phyloP scores from a whole-genome alignment of 2,113 vertebrate genomes.

The Coturnix japonica region DNA sequence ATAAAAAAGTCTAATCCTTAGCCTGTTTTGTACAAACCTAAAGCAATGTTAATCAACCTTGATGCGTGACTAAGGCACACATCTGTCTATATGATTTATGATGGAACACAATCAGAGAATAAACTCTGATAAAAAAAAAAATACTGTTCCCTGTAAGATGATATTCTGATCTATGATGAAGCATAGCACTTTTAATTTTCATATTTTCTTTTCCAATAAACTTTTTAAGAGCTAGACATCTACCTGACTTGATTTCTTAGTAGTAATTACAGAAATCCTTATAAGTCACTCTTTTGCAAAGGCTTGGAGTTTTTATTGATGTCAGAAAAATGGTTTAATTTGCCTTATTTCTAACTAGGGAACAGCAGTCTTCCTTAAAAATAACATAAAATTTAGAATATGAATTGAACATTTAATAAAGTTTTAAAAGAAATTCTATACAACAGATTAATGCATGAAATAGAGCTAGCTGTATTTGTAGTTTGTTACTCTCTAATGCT shows the following conservation, averaged over 20 bases:
- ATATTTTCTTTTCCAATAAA: neutral
- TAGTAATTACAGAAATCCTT: neutral
- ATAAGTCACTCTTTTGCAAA: neutral
- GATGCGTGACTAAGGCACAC: slow-evolving; percentile 76
- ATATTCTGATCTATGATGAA: slow-evolving; percentile 33
- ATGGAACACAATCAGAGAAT: slow-evolving; percentile 60
- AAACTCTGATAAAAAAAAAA: slow-evolving; percentile 17
- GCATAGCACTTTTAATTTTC: neutral
- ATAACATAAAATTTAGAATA: neutral
- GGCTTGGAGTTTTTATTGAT: neutral
- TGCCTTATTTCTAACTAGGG: neutral
- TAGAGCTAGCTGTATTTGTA: neutral
- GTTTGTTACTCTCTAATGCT: neutral
- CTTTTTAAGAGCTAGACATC: neutral
- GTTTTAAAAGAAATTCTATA: neutral
- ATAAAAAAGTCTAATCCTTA: slow-evolving; percentile 65
- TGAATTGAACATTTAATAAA: neutral
- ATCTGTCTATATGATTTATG: slow-evolving; percentile 76
- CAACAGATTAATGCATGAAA: neutral
- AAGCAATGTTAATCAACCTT: slow-evolving; percentile 73
- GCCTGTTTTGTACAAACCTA: slow-evolving; percentile 62
- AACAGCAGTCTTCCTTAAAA: neutral
- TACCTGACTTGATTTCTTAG: neutral
- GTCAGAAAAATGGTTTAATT: neutral
- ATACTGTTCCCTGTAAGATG: slow-evolving; percentile 44